Conservation (phyloP, 2,888 invertebrate species). For the Trissolcus brochymenae region DNA sequence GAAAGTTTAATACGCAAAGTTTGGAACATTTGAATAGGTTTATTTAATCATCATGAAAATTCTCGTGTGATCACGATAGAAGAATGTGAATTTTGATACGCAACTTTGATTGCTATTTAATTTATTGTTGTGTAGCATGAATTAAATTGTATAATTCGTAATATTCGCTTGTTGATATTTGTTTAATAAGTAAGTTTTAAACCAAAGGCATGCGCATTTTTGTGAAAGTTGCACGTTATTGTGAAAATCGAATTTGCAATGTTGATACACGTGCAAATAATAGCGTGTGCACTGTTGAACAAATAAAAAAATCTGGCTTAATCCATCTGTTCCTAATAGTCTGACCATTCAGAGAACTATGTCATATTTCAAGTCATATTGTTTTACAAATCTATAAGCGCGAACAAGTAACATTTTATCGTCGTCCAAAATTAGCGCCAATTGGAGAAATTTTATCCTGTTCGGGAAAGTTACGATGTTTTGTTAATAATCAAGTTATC, state of each 20-base stretch:
- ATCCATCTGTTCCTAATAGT: conserved; percentile 49
- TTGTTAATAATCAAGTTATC: conserved; percentile 9
- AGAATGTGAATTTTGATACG: conserved; percentile 28
- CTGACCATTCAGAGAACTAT: conserved; percentile 30
- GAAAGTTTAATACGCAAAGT: conserved; percentile 41
- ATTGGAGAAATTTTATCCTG: conserved; percentile 8
- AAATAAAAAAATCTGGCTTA: conserved; percentile 35
- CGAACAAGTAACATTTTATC: conserved; percentile 9
- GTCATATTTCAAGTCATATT: conserved; percentile 32
- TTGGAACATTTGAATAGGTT: conserved; percentile 32
- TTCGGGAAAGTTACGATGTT: neutral
- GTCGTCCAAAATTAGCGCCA: conserved; percentile 3
- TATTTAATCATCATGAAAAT: conserved; percentile 41
- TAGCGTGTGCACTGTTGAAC: conserved; percentile 33
- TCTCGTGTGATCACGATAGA: conserved; percentile 32
- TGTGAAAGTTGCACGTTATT: conserved; percentile 29
- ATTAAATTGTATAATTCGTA: too few species aligned
- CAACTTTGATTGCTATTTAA: conserved; percentile 33
- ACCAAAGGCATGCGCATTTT: conserved; percentile 16
- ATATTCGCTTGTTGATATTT: too few species aligned
- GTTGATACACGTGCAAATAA: conserved; percentile 23
- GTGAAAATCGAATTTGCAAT: conserved; percentile 18
- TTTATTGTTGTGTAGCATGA: neutral
- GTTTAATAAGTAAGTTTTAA: conserved; percentile 18
- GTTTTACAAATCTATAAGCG: conserved; percentile 28